Base-by-base conservation (phyloP, 2,113 vertebrate genomes). In the Crotalus viridis region DNA sequence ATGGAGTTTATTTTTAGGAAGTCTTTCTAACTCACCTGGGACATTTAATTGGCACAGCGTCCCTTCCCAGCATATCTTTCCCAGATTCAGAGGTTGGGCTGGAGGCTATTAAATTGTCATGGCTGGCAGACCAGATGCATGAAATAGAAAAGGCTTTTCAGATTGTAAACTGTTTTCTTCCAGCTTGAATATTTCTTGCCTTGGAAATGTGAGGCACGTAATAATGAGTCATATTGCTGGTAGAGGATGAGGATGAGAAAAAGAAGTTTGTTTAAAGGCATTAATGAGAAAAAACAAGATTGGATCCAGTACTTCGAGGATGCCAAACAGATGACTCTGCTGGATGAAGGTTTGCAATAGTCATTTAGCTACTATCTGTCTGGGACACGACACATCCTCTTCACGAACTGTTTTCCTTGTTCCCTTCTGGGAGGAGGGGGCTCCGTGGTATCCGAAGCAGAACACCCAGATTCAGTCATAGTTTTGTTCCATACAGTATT, bases 121-220 rank as follows among this genome's bases (percentile, higher is more conserved):
- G 92, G 10, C 43, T 86, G 57, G 57, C 9, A 89, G 90, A 90
- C 54, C 52, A 54, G 22, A 0, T 24, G 81, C 57, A 64, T 88
- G 61, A 0, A 15, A 19, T 0, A 9, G 0, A 0, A 48, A 4
- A 3, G 86, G 57, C 57, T 54, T 69, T 48, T 52, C 15, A 2
- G 24, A 33, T 19, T 61, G 61, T 54, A 52, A 64, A 51, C 13
- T 56, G 59, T 51, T 85, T 85, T 61, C 56, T 51, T 61, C 46
- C 85, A 54, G 3, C 85, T 33, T 43, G 64, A 33, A 8, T 28
- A 7, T 91, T 88, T n/a, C 57, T 59, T 22, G 54, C 55, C 2
- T 39, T 51, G 43, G n/a, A 92, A 92, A 10, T 5, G 21, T 69
- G 59, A 51, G 26, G 48, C n/a, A 39, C 22, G 0, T 24, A 52